These are phyloP conservation scores for Pararge aegeria DNA, from an alignment of 1,140 invertebrate species.

Conservation along the genomic window DNA sequence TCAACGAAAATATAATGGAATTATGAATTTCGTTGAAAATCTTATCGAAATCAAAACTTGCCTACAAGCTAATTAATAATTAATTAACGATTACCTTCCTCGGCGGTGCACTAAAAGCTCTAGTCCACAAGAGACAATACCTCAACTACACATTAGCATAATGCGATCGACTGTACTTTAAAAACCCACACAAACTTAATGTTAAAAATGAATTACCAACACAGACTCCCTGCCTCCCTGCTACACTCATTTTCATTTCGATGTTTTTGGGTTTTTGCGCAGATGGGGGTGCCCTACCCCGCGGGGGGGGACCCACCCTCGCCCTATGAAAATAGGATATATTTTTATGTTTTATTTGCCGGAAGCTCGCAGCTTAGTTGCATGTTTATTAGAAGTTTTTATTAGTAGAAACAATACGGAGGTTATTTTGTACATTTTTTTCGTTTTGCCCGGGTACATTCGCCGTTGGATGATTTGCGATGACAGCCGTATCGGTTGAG, in stretches of 20 bases:
- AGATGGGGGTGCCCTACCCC: slow-evolving; percentile 51
- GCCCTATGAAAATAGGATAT: slow-evolving; percentile 79
- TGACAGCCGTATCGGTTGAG: slow-evolving; percentile 44
- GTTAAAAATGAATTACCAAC: slow-evolving; percentile 80
- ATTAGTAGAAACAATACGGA: slow-evolving; percentile 73
- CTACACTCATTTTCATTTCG: slow-evolving; percentile 79
- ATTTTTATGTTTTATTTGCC: slow-evolving; percentile 80
- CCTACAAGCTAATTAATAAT: slow-evolving; percentile 2
- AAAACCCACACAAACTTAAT: slow-evolving; percentile 77
- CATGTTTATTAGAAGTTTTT: slow-evolving; percentile 79
- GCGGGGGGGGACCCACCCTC: slow-evolving; percentile 40
- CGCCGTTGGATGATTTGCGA: slow-evolving; percentile 55
- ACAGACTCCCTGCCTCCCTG: slow-evolving; percentile 57
- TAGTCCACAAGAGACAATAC: slow-evolving; percentile 14
- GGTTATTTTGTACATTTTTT: slow-evolving; percentile 48
- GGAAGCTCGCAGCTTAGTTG: slow-evolving; percentile 75
- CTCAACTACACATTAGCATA: slow-evolving; percentile 46
- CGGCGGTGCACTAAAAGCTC: background rate
- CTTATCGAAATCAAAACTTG: background rate
- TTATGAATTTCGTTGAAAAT: no score
- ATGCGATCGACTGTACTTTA: slow-evolving; percentile 73
- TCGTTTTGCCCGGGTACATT: slow-evolving; percentile 16
- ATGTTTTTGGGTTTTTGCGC: slow-evolving; percentile 80
- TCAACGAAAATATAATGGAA: no score
- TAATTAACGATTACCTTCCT: background rate